Evolutionary conservation across 2,888 invertebrate genomes (phyloP).

Genomic region (Coelogynopora nodosa): DNA sequence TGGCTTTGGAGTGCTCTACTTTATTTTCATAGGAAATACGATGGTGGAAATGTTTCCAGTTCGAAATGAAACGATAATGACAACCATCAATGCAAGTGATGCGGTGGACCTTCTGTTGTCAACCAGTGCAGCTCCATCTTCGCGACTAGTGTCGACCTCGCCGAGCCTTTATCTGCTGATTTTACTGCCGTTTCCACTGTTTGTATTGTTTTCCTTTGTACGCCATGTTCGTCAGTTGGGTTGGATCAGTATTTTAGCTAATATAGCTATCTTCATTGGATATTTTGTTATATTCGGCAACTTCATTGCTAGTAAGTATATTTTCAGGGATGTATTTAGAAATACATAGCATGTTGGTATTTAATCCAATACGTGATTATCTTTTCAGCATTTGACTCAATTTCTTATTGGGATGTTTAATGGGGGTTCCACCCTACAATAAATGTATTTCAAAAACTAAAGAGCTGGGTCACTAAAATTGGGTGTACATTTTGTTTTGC

Average conservation of each 20-base stretch:
- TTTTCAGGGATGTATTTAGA: too few relatives aligned
- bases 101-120: not conserved
- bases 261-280: constrained; percentile 54
- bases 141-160: constrained; percentile 46
- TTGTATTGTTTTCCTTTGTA: constrained; percentile 54
- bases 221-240: constrained; percentile 54
- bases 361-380: too few relatives aligned
- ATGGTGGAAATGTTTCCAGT: constrained; percentile 53
- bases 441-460: too few relatives aligned
- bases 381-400: too few relatives aligned
- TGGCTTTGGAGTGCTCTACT: constrained; percentile 56
- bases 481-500: not conserved
- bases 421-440: too few relatives aligned
- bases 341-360: too few relatives aligned
- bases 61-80: constrained; percentile 33
- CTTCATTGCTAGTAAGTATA: constrained; percentile 53
- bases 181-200: constrained; percentile 54
- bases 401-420: too few relatives aligned
- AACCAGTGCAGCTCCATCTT: not conserved
- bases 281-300: constrained; percentile 53
- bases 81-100: not conserved
- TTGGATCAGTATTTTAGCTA: constrained; percentile 55
- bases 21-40: constrained; percentile 59
- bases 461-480: too few relatives aligned
- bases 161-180: constrained; percentile 52